A percentile compares a stretch with the other conserved stretches of the same genome.
These are phyloP conservation scores for Chelonus insularis DNA, from an alignment of 1,140 invertebrate genomes.

Conservation along the genomic window DNA sequence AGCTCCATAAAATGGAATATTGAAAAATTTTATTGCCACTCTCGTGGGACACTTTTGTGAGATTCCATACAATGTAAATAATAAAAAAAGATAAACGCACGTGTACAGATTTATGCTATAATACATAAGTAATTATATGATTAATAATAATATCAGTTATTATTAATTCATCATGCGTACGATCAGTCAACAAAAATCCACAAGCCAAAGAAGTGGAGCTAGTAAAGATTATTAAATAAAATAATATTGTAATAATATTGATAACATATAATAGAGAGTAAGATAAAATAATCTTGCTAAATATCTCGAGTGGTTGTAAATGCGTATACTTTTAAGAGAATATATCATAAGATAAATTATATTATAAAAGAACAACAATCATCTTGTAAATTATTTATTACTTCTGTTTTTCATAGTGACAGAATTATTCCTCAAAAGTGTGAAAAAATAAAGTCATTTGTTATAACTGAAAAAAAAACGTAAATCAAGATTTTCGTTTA, in stretches of 20 bases:
- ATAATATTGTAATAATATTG: constrained; percentile 11
- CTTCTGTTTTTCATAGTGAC: too few species aligned
- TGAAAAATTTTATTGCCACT: constrained; percentile 20
- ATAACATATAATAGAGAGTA: not conserved
- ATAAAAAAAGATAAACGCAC: not conserved
- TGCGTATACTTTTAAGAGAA: constrained; percentile 14
- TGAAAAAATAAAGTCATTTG: too few species aligned
- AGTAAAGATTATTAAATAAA: constrained; percentile 22
- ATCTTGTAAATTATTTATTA: too few species aligned
- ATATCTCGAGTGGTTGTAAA: constrained; percentile 26
- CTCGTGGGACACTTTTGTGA: constrained; percentile 3
- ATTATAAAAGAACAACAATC: not conserved
- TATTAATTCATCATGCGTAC: not conserved
- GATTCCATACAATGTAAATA: constrained; percentile 15
- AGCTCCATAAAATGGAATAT: not conserved
- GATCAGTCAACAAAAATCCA: constrained; percentile 17
- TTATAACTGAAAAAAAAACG: not conserved
- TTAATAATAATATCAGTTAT: constrained; percentile 2
- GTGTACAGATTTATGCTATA: constrained; percentile 12
- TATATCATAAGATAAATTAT: constrained; percentile 3
- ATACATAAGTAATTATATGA: constrained; percentile 19
- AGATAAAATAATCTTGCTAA: not conserved
- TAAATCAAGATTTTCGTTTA: constrained; percentile 7
- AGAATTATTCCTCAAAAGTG: too few species aligned
- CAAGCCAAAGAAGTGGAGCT: constrained; percentile 29